Percentiles rank a stretch among this genome's conserved stretches.
Conservation (phyloP, 64 coral and sea anemone species). For the Dendrophyllia cribrosa region DNA sequence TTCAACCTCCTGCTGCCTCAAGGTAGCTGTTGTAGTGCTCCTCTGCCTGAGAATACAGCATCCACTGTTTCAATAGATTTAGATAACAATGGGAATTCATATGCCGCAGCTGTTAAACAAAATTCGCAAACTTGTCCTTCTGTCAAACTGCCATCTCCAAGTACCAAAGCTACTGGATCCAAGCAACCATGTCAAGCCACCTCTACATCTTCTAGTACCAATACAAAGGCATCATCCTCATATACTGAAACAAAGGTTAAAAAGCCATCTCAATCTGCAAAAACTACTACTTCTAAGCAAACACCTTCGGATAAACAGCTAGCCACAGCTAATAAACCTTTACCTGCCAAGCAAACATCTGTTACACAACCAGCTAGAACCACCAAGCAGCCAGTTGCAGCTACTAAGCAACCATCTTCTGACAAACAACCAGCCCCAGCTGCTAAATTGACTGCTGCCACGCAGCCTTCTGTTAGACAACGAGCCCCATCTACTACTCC, state of each 20-base stretch:
- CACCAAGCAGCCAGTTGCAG: not conserved
- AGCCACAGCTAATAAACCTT: not conserved
- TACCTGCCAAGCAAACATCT: slow-evolving; percentile 28
- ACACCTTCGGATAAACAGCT: slow-evolving; percentile 4
- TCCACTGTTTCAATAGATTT: slow-evolving; percentile 2
- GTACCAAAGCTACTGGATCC: not conserved
- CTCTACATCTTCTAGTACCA: not conserved
- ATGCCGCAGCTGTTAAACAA: too few species aligned
- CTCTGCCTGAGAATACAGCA: not conserved
- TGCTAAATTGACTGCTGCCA: not conserved
- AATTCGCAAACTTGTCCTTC: not conserved
- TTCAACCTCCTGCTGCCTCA: slow-evolving; percentile 54
- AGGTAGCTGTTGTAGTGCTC: slow-evolving; percentile 37
- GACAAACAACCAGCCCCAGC: not conserved
- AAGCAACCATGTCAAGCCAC: slow-evolving; percentile 17
- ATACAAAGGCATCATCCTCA: slow-evolving; percentile 19
- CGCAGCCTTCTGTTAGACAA: not conserved
- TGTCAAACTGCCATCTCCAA: not conserved
- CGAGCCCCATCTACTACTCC: not conserved
- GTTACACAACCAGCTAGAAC: not conserved
- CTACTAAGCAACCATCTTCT: slow-evolving; percentile 16
- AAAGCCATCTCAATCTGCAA: not conserved
- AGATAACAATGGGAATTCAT: not conserved
- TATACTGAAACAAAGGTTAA: slow-evolving; percentile 13
- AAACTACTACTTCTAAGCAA: slow-evolving; percentile 14